Base-by-base conservation (phyloP, 1,140 invertebrate genomes). In the Ruditapes philippinarum region DNA sequence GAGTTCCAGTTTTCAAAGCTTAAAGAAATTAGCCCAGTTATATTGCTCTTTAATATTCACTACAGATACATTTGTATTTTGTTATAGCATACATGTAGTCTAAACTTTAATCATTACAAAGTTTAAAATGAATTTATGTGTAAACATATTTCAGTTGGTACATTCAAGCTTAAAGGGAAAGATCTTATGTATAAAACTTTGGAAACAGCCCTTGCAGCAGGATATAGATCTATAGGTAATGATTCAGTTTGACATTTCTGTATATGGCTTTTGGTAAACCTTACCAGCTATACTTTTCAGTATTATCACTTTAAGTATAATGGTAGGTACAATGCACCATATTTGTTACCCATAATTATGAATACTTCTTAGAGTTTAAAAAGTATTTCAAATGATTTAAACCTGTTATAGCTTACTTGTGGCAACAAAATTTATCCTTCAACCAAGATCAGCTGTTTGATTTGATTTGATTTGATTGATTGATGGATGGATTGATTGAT, bases 201-300 rank as follows among this genome's bases (percentile, higher is more conserved):
- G 49, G 92, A 95, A 73, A 81, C 92, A 28, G 94, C 95, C 1
- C 65, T 95, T 17, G 70, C 54, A 17, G 62, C 89, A 80, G 95
- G 95, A 14, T 95, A 95, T 83, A 91, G 95, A 86, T 91, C 93
- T 62, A 92, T 95, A 87, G 95, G 95, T 95, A 89, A 57, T 5
- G 45, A 31, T 51, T 45, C 25, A n/a, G n/a, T n/a, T n/a, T n/a
- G n/a, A 45, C 42, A 45, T 14, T 45, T 45, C 42, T 45, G 42
- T 45, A 45, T 7, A 45, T 14, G 14, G 5, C 42, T 45, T 45
- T 14, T n/a, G n/a, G n/a, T n/a, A n/a, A n/a, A n/a, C n/a, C n/a
- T n/a, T n/a, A n/a, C n/a, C n/a, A n/a, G n/a, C n/a, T n/a, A n/a
- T n/a, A n/a, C n/a, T n/a, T n/a, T n/a, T n/a, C n/a, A n/a, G n/a